Evolutionary conservation across 2,113 vertebrate genomes (phyloP), one percentile per base, ranked within the genome.

Genomic region (Hylia prasina): DNA sequence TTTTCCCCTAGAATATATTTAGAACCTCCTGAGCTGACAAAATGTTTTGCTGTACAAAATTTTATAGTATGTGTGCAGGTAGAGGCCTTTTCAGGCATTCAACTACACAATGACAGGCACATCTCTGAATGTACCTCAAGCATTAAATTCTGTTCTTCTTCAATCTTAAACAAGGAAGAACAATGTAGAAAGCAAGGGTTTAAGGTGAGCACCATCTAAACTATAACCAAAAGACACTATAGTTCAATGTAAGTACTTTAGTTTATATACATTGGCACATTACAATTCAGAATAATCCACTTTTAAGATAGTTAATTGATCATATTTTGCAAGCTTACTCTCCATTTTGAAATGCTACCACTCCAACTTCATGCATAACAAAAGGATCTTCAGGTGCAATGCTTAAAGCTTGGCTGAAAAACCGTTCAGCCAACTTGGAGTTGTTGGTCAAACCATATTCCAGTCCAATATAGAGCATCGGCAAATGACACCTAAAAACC

Each of bases 361-460:
- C 99, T 5, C 99, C 99, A 89, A 99, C 99, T 97, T 99, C 99
- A 23, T 99, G 99, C 96, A 99, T 99, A 87, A 99, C 99, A 81
- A 99, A 99, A 9, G 99, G 99, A 90, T 99, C 99, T 96, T 99
- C 99, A 10, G 99, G 99, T 28, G 99, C 99, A n/a, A 99, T 99
- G 89, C 99, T 99, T 30, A 99, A 98, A 77, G 99, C 99, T 87
- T 99, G 99, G 97, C 99, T 99, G 96, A 99, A 99, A 98, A 99
- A 99, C 20, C 99, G 98, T 83, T 99, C 99, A 6, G 99, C 99
- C 92, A 99, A 95, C 96, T 99, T 99, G 40, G 99, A 99, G 97
- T 99, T 99, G 98, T 99, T 99, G 91, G 99, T 99, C 94, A 99
- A 98, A 72, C 99, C 99, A 54, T 99, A 99, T 96, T 99, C 99